Evolutionary conservation across 2,113 vertebrate genomes (phyloP).

Genomic region (Gulo gulo): DNA sequence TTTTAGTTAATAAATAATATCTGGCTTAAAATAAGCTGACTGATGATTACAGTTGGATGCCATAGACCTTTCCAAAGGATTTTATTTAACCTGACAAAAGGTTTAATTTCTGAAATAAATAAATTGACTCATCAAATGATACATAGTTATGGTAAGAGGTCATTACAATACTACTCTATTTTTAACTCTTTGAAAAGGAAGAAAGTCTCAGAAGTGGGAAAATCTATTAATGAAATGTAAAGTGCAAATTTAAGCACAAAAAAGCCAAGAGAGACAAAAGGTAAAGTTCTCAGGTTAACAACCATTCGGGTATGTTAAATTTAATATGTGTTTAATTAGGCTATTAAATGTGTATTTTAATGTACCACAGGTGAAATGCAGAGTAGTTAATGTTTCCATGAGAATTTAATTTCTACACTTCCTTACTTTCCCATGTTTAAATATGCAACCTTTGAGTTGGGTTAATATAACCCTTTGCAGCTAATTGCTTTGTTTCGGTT

Average conservation of each 20-base stretch:
- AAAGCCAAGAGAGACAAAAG: constrained; percentile 9
- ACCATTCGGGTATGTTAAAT: constrained; percentile 7
- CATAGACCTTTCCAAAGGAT: constrained; percentile 11
- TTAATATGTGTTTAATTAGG: constrained; percentile 33
- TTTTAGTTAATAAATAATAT: constrained; percentile 4
- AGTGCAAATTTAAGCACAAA: constrained; percentile 23
- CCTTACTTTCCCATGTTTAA: constrained; percentile 1
- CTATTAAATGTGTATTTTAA: constrained; percentile 45
- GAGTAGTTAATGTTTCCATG: constrained; percentile 23
- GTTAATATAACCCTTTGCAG: constrained; percentile 11
- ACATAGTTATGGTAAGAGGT: neutral
- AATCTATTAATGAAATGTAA: constrained; percentile 14
- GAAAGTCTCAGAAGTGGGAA: neutral
- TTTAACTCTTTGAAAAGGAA: constrained; percentile 4
- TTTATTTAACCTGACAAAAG: constrained; percentile 40
- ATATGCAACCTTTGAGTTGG: neutral
- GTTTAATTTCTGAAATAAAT: constrained; percentile 45
- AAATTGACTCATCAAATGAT: neutral
- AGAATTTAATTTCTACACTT: constrained; percentile 13
- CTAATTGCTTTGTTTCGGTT: constrained; percentile 52
- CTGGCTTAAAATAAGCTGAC: constrained; percentile 32
- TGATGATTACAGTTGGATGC: neutral
- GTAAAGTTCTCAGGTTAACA: neutral
- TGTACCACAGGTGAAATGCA: constrained; percentile 15
- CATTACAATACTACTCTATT: neutral